Evolutionary conservation across 1,140 invertebrate species (phyloP).

Genomic region (Drosophila pachea): DNA sequence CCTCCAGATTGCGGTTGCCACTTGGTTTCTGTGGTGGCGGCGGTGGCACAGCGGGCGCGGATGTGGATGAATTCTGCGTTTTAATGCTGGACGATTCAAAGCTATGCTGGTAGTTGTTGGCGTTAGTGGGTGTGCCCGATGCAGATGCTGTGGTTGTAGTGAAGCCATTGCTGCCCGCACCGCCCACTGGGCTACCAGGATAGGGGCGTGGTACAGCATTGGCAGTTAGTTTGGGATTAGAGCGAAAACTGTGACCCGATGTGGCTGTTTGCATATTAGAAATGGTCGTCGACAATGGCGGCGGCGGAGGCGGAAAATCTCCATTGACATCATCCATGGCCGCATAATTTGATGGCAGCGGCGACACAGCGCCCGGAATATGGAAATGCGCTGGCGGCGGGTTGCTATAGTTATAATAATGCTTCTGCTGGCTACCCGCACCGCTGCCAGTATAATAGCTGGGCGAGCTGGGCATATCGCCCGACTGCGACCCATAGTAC

Average conservation of each 20-base stretch:
- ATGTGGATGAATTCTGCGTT: conserved; percentile 59
- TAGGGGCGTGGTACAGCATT: conserved; percentile 78
- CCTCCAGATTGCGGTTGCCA: conserved; percentile 75
- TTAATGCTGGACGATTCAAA: conserved; percentile 74
- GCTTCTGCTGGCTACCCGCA: conserved; percentile 57
- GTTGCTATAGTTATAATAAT: conserved; percentile 68
- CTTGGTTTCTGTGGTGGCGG: conserved; percentile 61
- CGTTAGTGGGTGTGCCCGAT: conserved; percentile 64
- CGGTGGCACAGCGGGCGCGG: conserved; percentile 38
- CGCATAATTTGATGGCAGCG: conserved; percentile 63
- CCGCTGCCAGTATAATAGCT: conserved; percentile 58
- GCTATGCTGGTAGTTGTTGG: conserved; percentile 72
- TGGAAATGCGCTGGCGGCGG: conserved; percentile 73
- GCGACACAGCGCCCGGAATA: conserved; percentile 71
- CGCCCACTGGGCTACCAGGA: conserved; percentile 64
- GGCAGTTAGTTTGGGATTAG: conserved; percentile 79
- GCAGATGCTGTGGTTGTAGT: conserved; percentile 32
- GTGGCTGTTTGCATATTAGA: conserved; percentile 77
- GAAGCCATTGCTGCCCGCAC: conserved; percentile 60
- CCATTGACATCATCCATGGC: conserved; percentile 53
- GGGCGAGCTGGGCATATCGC: conserved; percentile 69
- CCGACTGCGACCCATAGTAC: conserved; percentile 55
- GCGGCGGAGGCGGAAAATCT: conserved; percentile 75
- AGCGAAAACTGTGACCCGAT: conserved; percentile 64
- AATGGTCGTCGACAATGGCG: conserved; percentile 72